These are phyloP conservation scores for Cremastobaeus sp. DNA, from an alignment of 2,888 invertebrate genomes.

Conservation along the genomic window DNA sequence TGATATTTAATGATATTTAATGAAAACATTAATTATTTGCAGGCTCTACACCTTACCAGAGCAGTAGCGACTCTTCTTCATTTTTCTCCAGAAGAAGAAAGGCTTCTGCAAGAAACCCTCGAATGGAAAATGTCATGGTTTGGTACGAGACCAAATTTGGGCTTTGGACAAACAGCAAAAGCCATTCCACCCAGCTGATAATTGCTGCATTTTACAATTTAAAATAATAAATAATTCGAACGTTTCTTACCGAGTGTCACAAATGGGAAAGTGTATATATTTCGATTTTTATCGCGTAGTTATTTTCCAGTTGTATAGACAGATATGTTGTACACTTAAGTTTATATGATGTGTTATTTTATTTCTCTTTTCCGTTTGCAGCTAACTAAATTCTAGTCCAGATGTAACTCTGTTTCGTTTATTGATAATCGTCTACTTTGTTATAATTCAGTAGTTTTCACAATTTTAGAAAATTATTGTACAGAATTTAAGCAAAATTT, in stretches of 20 bases:
- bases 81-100: conserved; percentile 92
- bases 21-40: too few species aligned
- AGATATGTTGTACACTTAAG: too few species aligned
- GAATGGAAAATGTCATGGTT: conserved; percentile 88
- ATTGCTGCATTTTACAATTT: conserved; percentile 36
- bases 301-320: too few species aligned
- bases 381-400: too few species aligned
- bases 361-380: too few species aligned
- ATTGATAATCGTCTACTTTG: too few species aligned
- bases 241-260: not conserved
- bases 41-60: conserved; percentile 93
- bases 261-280: not conserved
- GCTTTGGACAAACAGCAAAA: conserved; percentile 80
- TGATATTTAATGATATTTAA: too few species aligned
- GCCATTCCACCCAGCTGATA: conserved; percentile 82
- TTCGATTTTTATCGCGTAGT: not conserved
- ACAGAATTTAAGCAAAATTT: too few species aligned
- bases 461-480: too few species aligned
- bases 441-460: too few species aligned
- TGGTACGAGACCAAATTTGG: conserved; percentile 81
- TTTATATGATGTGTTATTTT: too few species aligned
- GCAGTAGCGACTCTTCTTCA: conserved; percentile 91
- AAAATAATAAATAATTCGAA: not conserved
- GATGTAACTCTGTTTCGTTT: too few species aligned
- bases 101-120: conserved; percentile 87